Base-by-base conservation (phyloP, 2,113 vertebrate species). In the Pachypanchax playfairii region DNA sequence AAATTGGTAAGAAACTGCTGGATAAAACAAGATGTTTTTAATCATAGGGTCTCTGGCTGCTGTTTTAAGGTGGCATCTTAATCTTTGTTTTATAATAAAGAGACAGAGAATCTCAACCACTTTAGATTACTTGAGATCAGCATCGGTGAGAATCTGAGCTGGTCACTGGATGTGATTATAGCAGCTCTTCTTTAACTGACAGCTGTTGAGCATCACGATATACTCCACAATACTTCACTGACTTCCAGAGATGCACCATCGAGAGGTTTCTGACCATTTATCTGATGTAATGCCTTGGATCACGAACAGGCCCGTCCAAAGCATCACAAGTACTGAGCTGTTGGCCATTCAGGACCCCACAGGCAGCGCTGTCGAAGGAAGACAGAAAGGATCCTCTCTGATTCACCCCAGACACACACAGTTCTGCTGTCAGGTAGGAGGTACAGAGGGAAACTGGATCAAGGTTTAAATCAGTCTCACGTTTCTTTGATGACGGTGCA, bases 261-360 rank as follows among this genome's bases (percentile, higher is more conserved):
- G 14, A 46, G n/a, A 13, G 26, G 55, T 20, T 46, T n/a, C 48
- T 6, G 18, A 22, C 39, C 36, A 17, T 26, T 28, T 48, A 9
- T 31, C 24, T 21, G 43, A 21, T 38, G 31, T 28, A 20, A 21
- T 9, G 28, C 14, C 29, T 20, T 35, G 21, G 42, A 46, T n/a
- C 10, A 21, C 39, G 20, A 35, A 43, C 35, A 17, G 8, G 4
- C 39, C 21, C 5, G 33, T 10, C 14, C 14, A 17, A 33, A 14
- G 3, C 35, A 39, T 54, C 11, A 54, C 36, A 7, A n/a, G 14
- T 33, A 39, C 35, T 55, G 52, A 55, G 6, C 36, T 39, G 22
- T 39, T 14, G 21, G 35, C 52, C 35, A 26, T 53, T 22, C 35
- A 39, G 52, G 36, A 26, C 52, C 36, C 35, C 35, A 55, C 52